A percentile compares a stretch with the other conserved stretches of the same genome.
phyloP scores from a whole-genome alignment of 2,888 invertebrate genomes.

The Megalurothrips usitatus region DNA sequence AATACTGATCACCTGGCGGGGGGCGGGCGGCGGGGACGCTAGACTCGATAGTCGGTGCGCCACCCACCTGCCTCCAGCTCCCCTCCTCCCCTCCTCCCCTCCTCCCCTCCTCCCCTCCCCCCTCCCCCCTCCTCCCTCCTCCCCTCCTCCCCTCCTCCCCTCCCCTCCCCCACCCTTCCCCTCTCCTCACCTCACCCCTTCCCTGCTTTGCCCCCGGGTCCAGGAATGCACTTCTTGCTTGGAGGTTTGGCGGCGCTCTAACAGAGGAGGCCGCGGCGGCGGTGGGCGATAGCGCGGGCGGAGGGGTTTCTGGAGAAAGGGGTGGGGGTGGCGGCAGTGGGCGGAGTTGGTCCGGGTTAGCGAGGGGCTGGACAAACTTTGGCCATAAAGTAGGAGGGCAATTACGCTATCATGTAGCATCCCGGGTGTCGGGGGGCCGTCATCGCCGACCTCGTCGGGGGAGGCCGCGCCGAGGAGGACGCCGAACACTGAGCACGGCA shows the following conservation, averaged over 20 bases:
- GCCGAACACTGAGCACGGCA: too few species aligned
- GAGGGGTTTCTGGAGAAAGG: not conserved
- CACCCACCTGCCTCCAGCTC: not conserved
- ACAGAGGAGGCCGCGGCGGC: not conserved
- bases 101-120: not conserved
- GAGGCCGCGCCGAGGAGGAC: too few species aligned
- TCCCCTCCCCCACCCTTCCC: not conserved
- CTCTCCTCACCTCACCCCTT: too few species aligned
- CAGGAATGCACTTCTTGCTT: slow-evolving; percentile 21
- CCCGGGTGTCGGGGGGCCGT: not conserved
- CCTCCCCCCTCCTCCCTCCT: not conserved
- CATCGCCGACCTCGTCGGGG: not conserved
- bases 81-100: not conserved
- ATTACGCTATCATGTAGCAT: slow-evolving; percentile 4
- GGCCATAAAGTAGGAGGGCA: too few species aligned
- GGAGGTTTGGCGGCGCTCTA: not conserved
- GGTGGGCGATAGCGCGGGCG: not conserved
- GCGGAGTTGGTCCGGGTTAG: too few species aligned
- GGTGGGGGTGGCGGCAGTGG: not conserved
- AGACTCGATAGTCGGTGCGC: not conserved
- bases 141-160: not conserved
- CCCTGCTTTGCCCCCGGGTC: not conserved
- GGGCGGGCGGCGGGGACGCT: too few species aligned
- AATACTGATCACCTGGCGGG: slow-evolving; percentile 18
- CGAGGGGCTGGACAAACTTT: too few species aligned